Conservation (phyloP, 2,888 invertebrate species). For the Melitaea athalia region DNA sequence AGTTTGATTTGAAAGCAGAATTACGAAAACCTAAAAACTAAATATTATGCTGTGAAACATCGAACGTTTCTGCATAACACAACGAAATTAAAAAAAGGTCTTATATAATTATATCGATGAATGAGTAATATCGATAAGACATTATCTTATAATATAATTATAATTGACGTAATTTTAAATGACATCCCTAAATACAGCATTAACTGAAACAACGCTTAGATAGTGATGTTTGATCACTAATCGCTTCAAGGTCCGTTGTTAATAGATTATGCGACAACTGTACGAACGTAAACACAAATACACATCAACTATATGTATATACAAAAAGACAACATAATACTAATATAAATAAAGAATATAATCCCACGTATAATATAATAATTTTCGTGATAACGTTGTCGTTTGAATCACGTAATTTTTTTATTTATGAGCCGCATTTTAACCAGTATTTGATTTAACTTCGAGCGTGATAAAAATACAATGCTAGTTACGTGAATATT, state of each 20-base stretch:
- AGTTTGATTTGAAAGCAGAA: too few species aligned
- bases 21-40: too few species aligned
- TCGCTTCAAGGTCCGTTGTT: conserved; percentile 51
- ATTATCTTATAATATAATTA: neutral
- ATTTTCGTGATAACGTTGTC: neutral
- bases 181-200: conserved; percentile 38
- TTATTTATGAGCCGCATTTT: conserved; percentile 28
- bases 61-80: too few species aligned
- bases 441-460: conserved; percentile 29
- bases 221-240: conserved; percentile 56
- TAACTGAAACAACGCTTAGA: conserved; percentile 46
- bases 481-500: conserved; percentile 18
- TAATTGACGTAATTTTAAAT: conserved; percentile 2
- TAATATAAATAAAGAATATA: conserved; percentile 10
- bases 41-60: too few species aligned
- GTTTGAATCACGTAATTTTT: conserved; percentile 15
- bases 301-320: conserved; percentile 10
- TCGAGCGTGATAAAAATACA: conserved; percentile 23
- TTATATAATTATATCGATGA: too few species aligned
- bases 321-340: conserved; percentile 22
- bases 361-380: neutral
- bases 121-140: too few species aligned
- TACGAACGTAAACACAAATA: conserved; percentile 27
- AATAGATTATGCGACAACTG: conserved; percentile 51
- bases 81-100: too few species aligned